These are phyloP conservation scores for Montipora sp. DNA, from an alignment of 64 coral and sea anemone genomes.

Conservation along the genomic window DNA sequence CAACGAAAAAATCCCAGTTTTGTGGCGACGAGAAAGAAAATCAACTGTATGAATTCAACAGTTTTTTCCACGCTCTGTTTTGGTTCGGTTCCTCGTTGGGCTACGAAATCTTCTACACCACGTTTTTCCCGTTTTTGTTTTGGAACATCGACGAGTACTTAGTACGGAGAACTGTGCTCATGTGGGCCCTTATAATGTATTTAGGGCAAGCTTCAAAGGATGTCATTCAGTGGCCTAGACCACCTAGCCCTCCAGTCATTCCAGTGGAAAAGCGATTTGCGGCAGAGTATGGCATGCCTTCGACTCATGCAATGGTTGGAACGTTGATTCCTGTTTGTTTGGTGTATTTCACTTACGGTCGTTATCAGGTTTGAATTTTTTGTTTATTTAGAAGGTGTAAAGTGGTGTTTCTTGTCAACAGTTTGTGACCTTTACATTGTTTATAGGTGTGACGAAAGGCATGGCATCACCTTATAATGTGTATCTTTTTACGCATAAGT, in stretches of 20 bases:
- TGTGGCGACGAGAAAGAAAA: neutral
- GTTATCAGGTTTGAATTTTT: constrained; percentile 69
- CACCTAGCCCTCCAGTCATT: constrained; percentile 78
- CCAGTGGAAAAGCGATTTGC: constrained; percentile 85
- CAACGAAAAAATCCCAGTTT: neutral
- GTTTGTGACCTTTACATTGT: neutral
- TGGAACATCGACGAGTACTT: constrained; percentile 94
- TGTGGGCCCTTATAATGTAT: constrained; percentile 91
- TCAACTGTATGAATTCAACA: constrained; percentile 70
- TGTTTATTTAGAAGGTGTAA: neutral
- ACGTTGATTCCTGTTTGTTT: constrained; percentile 85
- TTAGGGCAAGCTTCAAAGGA: constrained; percentile 87
- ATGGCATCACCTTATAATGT: no score
- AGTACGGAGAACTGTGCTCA: constrained; percentile 72
- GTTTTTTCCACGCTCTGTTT: constrained; percentile 80
- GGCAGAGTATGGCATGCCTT: constrained; percentile 89
- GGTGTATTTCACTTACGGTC: constrained; percentile 90
- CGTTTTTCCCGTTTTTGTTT: constrained; percentile 91
- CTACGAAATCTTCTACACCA: constrained; percentile 92
- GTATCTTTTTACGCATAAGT: no score
- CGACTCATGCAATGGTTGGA: constrained; percentile 91
- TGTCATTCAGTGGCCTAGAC: constrained; percentile 87
- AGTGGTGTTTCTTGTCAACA: neutral
- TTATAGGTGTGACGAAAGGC: neutral
- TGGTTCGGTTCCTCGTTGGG: constrained; percentile 81